Base-by-base conservation (phyloP, 2,113 vertebrate genomes). In the Spea multiplicata region DNA sequence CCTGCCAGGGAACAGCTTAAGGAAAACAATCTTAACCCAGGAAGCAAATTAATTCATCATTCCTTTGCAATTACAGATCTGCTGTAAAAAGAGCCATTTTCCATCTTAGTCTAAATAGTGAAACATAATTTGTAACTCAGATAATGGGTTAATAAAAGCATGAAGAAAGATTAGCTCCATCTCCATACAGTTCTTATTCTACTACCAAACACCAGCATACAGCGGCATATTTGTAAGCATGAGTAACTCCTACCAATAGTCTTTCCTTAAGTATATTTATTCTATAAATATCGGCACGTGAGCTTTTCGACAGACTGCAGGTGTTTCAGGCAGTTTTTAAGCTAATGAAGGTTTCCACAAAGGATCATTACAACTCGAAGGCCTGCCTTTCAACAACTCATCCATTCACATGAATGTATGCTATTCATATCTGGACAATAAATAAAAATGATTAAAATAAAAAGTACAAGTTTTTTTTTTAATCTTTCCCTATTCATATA, bases 1-100 rank as follows among this genome's bases (percentile, higher is more conserved):
- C 78, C 73, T 66, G 73, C 67, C 0, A 5, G 70, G 17, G 76
- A 83, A 55, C 80, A 83, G 68, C 47, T 82, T 55, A 75, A 76
- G 81, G 14, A 4, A 71, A 83, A 82, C 61, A 17, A 75, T 66
- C 47, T 46, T 66, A 74, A 71, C 17, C 49, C 3, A 64, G 66
- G 44, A 70, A 14, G 53, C 46, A 64, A 71, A 9, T 46, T 5
- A 62, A 4, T 59, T 7, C 57, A 12, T 9, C 12, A 52, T 49
- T 44, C 53, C 44, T 17, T n/a, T 61, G 13, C 13, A 77, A 57
- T 57, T 70, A 53, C 66, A 77, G 45, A 70, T 17, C n/a, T 44
- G 9, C 8, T 52, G 47, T 16, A 71, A 48, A 64, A 78, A 45
- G 45, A 50, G 17, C 74, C 52, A 30, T n/a, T 45, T n/a, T 71